phyloP scores from a whole-genome alignment of 2,113 vertebrate species.

The Pluvianellus socialis region DNA sequence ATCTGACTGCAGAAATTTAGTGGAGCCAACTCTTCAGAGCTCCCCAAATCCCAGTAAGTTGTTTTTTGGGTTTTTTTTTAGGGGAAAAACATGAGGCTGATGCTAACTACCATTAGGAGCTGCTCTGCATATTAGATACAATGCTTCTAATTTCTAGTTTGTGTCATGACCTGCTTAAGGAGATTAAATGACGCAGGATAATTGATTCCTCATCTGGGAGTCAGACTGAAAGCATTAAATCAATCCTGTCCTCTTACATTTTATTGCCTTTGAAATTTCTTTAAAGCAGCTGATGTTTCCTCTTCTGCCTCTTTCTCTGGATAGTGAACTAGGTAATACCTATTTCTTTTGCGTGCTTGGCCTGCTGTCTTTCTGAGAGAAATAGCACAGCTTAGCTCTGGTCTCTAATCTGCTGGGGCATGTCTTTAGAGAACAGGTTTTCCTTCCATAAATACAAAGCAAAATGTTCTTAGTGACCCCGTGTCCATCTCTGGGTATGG shows the following conservation, averaged over 20 bases:
- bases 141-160: constrained; percentile 30
- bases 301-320: neutral
- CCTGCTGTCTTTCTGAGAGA: neutral
- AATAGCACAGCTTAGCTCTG: neutral
- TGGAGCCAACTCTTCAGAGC: neutral
- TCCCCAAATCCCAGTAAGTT: neutral
- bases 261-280: constrained; percentile 17
- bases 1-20: neutral
- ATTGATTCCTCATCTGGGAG: constrained; percentile 62
- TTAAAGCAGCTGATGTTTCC: neutral
- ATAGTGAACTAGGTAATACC: neutral
- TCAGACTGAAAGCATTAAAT: constrained; percentile 54
- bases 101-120: neutral
- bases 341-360: neutral
- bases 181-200: constrained; percentile 56
- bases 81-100: neutral
- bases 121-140: neutral
- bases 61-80: too few relatives aligned
- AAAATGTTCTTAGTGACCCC: neutral
- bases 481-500: neutral
- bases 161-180: constrained; percentile 51
- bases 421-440: neutral
- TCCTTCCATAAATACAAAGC: neutral
- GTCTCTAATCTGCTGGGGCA: neutral
- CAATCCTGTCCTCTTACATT: constrained; percentile 14